Base-by-base conservation (phyloP, 2,888 invertebrate species). In the Brachyptera putata region DNA sequence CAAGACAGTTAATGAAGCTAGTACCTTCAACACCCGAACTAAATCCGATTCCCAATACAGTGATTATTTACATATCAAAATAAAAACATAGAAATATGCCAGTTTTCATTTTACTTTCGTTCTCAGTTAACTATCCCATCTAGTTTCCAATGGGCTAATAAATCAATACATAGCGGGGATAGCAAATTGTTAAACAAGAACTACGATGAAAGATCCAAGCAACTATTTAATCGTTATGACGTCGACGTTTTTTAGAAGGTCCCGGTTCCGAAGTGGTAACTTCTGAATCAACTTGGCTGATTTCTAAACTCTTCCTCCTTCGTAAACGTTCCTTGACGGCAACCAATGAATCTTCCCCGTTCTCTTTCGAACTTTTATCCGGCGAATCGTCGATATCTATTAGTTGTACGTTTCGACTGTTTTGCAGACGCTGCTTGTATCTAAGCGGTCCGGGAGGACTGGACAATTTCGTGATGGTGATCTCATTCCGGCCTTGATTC, bases 401-500 rank as follows among this genome's bases (percentile, higher is more conserved):
- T 14, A 66, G 63, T 55, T 67, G 66, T 13, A 67, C 64, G 39
- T 63, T 64, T 48, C 58, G 59, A 58, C 61, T 64, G 53, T 41
- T 30, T 36, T 58, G 62, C 14, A 64, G 57, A 11, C 60, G 58
- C 26, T 64, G 62, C 46, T 64, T 64, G 39, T 61, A 64, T n/a
- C 64, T 53, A 14, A 57, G 60, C 5, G 63, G 63, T 1, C 63
- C 63, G 13, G 63, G 63, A 11, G 65, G 61, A 43, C 62, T 59
- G 18, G 65, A 56, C 34, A 67, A 64, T 60, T 67, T 67, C 4
- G 67, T 67, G 56, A 67, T 67, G 50, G 67, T 67, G 49, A 67
- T 65, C 57, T 67, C 64, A 60, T 64, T 64, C 49, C 63, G 61
- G 36, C 64, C 66, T 39, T 66, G 64, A 21, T 63, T 63, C 21